Evolutionary conservation across 2,888 invertebrate genomes (phyloP).

Genomic region (Carabus problematicus): DNA sequence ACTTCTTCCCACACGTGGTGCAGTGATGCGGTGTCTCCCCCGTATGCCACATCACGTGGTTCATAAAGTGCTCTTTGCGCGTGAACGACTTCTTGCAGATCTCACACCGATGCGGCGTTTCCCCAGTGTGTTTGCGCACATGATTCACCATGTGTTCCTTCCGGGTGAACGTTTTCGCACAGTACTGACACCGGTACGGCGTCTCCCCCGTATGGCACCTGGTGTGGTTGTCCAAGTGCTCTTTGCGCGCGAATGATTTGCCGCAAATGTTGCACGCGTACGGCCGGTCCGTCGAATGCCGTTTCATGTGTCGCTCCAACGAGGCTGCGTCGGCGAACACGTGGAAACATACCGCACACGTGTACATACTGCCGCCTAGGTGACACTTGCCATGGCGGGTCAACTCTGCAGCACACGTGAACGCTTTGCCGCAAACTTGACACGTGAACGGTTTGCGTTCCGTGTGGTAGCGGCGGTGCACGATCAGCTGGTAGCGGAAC

Average conservation of each 20-base stretch:
- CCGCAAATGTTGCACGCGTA: conserved; percentile 86
- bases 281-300: conserved; percentile 83
- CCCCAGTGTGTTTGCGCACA: conserved; percentile 77
- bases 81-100: conserved; percentile 82
- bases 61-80: conserved; percentile 79
- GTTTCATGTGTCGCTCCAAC: conserved; percentile 79
- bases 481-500: conserved; percentile 86
- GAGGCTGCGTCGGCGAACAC: conserved; percentile 76
- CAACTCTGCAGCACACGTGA: conserved; percentile 79
- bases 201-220: conserved; percentile 84
- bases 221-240: conserved; percentile 85
- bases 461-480: conserved; percentile 85
- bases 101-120: conserved; percentile 78
- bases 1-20: conserved; percentile 86
- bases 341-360: conserved; percentile 75
- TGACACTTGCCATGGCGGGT: conserved; percentile 86
- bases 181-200: conserved; percentile 78
- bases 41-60: conserved; percentile 82
- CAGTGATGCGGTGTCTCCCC: conserved; percentile 90
- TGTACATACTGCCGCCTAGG: conserved; percentile 78
- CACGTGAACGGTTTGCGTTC: conserved; percentile 84
- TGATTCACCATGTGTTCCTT: conserved; percentile 83
- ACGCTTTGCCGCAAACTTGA: conserved; percentile 83
- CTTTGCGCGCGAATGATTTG: conserved; percentile 86
- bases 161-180: conserved; percentile 77